Evolutionary conservation across 2,113 vertebrate genomes (phyloP).

Genomic region (Upupa epops): DNA sequence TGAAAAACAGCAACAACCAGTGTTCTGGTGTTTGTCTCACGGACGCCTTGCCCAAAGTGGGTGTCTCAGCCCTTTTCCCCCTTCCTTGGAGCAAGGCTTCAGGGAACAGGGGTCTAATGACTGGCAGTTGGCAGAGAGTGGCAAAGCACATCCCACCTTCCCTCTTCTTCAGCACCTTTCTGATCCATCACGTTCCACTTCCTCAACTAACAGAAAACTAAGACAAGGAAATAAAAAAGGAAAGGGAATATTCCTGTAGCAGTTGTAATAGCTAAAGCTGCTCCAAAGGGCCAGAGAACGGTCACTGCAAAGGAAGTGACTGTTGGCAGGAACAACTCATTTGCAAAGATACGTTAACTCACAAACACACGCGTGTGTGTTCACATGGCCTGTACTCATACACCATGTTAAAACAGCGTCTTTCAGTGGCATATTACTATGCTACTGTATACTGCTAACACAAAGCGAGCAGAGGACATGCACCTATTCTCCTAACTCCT

Average conservation of each 20-base stretch:
- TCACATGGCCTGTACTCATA: neutral
- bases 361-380: accelerated
- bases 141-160: neutral
- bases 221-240: neutral
- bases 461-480: neutral
- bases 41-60: neutral
- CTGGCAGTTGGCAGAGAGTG: neutral
- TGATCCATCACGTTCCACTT: neutral
- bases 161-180: neutral
- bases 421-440: neutral
- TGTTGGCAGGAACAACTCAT: neutral
- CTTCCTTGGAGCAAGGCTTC: neutral
- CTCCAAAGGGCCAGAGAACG: neutral
- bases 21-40: neutral
- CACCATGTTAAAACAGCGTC: neutral
- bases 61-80: neutral
- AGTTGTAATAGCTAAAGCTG: neutral
- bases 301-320: neutral
- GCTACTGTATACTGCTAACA: neutral
- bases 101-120: neutral
- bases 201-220: neutral
- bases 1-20: neutral
- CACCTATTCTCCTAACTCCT: neutral
- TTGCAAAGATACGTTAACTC: neutral
- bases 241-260: neutral